A percentile compares a stretch with the other conserved stretches of the same genome.
phyloP scores from a whole-genome alignment of 2,888 invertebrate genomes.

The Scaeva pyrastri region DNA sequence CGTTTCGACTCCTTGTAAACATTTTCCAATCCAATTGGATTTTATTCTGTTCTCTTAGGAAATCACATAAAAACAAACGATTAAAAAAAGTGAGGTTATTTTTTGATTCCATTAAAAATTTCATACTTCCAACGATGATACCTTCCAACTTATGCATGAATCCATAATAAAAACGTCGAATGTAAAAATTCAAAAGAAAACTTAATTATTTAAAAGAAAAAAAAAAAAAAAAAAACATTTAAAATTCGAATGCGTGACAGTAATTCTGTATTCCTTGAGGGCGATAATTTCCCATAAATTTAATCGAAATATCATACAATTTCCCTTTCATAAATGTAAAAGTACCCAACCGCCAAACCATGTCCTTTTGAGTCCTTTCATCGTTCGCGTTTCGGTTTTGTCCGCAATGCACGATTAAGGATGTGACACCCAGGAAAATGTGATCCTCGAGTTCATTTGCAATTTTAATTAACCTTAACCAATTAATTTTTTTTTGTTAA shows the following conservation, averaged over 20 bases:
- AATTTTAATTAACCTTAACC: conserved; percentile 38
- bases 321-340: background rate
- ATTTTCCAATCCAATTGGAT: too few species aligned
- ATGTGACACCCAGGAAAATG: background rate
- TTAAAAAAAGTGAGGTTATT: too few species aligned
- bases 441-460: conserved; percentile 40
- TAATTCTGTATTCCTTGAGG: background rate
- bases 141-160: too few species aligned
- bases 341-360: too few species aligned
- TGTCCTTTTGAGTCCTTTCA: background rate
- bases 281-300: background rate
- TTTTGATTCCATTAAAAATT: too few species aligned
- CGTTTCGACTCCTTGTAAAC: too few species aligned
- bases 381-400: too few species aligned
- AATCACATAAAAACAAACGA: too few species aligned
- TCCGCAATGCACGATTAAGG: conserved; percentile 7
- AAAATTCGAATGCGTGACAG: background rate
- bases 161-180: background rate
- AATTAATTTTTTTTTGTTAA: conserved; percentile 9
- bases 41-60: too few species aligned
- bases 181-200: background rate
- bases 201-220: background rate
- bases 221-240: background rate
- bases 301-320: conserved; percentile 16
- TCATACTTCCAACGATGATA: too few species aligned